phyloP scores from a whole-genome alignment of 1,140 invertebrate species.

The Argopecten irradians region DNA sequence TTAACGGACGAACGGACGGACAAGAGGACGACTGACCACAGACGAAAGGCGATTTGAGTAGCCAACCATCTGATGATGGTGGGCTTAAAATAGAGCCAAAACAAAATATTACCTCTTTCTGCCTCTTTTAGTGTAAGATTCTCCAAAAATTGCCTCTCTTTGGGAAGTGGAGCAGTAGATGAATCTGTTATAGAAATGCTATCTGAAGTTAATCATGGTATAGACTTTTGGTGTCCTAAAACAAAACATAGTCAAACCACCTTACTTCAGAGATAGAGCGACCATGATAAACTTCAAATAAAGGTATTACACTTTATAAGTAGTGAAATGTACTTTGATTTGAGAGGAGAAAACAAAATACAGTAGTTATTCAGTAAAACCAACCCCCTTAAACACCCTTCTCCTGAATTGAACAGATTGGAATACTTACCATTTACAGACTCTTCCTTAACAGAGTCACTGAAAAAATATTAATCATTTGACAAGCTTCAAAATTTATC shows the following conservation, averaged over 20 bases:
- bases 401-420: background rate
- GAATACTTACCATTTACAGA: background rate
- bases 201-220: no score
- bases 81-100: no score
- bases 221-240: background rate
- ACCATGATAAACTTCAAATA: background rate
- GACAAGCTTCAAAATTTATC: background rate
- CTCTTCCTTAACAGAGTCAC: background rate
- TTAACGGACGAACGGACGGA: no score
- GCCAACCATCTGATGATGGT: no score
- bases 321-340: no score
- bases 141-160: slow-evolving; percentile 31
- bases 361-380: no score
- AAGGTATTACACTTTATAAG: no score
- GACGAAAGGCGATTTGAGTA: no score
- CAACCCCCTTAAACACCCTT: no score
- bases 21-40: no score
- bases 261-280: background rate
- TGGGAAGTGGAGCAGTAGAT: background rate
- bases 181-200: background rate
- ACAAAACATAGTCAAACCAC: background rate
- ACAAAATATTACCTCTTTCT: slow-evolving; percentile 24
- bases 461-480: background rate
- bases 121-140: slow-evolving; percentile 37
- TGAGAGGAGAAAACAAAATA: no score